Conservation (phyloP, 2,888 invertebrate species). For the Tridacna gigas region DNA sequence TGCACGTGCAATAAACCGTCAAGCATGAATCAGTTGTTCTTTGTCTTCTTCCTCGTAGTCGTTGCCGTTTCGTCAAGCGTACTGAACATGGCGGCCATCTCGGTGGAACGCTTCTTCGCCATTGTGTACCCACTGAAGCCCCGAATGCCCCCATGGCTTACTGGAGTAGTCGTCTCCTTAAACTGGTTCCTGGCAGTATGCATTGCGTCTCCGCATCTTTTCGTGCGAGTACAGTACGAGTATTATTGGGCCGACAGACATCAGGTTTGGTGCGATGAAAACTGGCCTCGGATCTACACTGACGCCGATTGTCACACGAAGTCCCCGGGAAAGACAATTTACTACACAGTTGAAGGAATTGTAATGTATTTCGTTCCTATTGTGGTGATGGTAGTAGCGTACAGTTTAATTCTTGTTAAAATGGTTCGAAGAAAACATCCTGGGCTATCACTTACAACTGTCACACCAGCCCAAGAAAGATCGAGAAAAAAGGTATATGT, state of each 20-base stretch:
- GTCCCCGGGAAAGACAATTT: slow-evolving; percentile 63
- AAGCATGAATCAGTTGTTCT: too few species aligned
- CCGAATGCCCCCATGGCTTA: slow-evolving; percentile 63
- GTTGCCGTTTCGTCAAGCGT: slow-evolving; percentile 78
- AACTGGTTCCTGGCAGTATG: slow-evolving; percentile 72
- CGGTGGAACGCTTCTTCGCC: slow-evolving; percentile 80
- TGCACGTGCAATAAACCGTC: too few species aligned
- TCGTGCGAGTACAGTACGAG: slow-evolving; percentile 64
- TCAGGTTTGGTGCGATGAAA: slow-evolving; percentile 77
- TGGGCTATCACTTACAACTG: slow-evolving; percentile 59
- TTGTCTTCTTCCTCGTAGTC: slow-evolving; percentile 64
- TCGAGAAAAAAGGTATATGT: slow-evolving; percentile 73
- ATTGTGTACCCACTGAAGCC: slow-evolving; percentile 78
- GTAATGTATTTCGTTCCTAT: slow-evolving; percentile 81
- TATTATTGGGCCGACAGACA: slow-evolving; percentile 72
- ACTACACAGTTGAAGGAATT: slow-evolving; percentile 73
- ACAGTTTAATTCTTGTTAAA: slow-evolving; percentile 72
- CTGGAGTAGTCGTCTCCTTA: slow-evolving; percentile 60
- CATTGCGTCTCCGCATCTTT: slow-evolving; percentile 76
- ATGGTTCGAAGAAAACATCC: slow-evolving; percentile 69
- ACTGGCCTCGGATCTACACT: slow-evolving; percentile 73
- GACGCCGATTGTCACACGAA: slow-evolving; percentile 57
- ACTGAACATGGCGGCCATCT: slow-evolving; percentile 77
- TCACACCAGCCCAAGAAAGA: slow-evolving; percentile 66
- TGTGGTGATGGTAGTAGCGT: slow-evolving; percentile 75